phyloP scores from a whole-genome alignment of 2,113 vertebrate genomes.

The Ophiodon elongatus region DNA sequence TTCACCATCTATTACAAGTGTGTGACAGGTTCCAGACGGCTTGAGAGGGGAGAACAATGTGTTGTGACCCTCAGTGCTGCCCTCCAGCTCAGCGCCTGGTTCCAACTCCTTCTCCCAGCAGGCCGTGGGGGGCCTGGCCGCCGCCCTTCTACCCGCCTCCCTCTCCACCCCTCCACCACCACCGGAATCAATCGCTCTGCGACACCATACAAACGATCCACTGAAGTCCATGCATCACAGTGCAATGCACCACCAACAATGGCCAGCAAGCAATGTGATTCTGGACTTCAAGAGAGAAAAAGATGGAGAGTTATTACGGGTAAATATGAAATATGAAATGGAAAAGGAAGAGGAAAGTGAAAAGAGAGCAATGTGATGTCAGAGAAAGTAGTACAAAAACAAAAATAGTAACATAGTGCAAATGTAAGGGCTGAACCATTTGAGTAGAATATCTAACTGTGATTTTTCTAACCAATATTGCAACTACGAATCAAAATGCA shows the following conservation, averaged over 20 bases:
- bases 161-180: conserved; percentile 50
- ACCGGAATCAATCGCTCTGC: conserved; percentile 85
- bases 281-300: conserved; percentile 36
- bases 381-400: not conserved
- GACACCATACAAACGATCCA: conserved; percentile 85
- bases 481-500: not conserved
- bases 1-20: conserved; percentile 81
- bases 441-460: not conserved
- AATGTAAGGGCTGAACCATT: not conserved
- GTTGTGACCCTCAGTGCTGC: conserved; percentile 86
- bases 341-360: not conserved
- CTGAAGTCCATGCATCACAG: conserved; percentile 80
- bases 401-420: not conserved
- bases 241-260: conserved; percentile 74
- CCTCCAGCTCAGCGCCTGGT: conserved; percentile 83
- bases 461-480: not conserved
- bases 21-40: conserved; percentile 80
- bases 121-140: conserved; percentile 79
- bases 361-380: not conserved
- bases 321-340: conserved; percentile 39
- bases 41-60: conserved; percentile 81
- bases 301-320: conserved; percentile 54
- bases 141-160: conserved; percentile 54
- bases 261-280: conserved; percentile 66
- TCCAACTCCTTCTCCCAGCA: conserved; percentile 84